phyloP scores from a whole-genome alignment of 2,888 invertebrate species.

The Dorcus parallelipipedus region DNA sequence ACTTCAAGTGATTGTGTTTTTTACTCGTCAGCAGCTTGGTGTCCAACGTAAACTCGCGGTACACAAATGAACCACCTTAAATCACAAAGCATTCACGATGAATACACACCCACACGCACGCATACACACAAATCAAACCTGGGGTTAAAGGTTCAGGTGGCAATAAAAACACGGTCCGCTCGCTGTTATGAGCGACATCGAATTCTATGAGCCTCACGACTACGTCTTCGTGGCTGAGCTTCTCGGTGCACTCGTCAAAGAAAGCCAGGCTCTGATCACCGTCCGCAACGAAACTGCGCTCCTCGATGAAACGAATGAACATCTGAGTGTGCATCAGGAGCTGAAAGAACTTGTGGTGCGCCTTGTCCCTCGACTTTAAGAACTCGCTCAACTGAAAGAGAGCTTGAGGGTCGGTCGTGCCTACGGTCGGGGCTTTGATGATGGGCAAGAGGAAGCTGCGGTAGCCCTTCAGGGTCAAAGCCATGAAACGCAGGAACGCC shows the following conservation, averaged over 20 bases:
- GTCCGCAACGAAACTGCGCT: conserved; percentile 97
- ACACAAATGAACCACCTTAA: conserved; percentile 53
- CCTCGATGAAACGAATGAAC: conserved; percentile 98
- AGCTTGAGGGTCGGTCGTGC: conserved; percentile 92
- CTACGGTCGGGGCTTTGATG: conserved; percentile 87
- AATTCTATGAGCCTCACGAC: conserved; percentile 72
- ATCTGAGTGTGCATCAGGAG: conserved; percentile 91
- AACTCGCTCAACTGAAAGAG: conserved; percentile 93
- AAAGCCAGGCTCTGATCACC: conserved; percentile 93
- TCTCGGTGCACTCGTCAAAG: conserved; percentile 96
- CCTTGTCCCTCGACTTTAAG: conserved; percentile 83
- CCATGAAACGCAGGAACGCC: conserved; percentile 94
- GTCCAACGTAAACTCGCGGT: conserved; percentile 63
- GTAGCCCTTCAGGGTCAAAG: conserved; percentile 87
- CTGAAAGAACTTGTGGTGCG: conserved; percentile 84
- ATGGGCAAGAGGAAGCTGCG: conserved; percentile 85
- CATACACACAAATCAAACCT: conserved; percentile 24
- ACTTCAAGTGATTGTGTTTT: conserved; percentile 41
- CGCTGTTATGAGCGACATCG: conserved; percentile 75
- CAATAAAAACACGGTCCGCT: conserved; percentile 91
- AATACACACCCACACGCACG: conserved; percentile 1
- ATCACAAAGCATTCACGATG: conserved; percentile 8
- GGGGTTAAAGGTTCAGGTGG: conserved; percentile 76
- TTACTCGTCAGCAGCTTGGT: conserved; percentile 53
- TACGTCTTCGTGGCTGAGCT: conserved; percentile 58